These are phyloP conservation scores for Hipposideros armiger DNA, from an alignment of 2,113 vertebrate species.

Conservation along the genomic window DNA sequence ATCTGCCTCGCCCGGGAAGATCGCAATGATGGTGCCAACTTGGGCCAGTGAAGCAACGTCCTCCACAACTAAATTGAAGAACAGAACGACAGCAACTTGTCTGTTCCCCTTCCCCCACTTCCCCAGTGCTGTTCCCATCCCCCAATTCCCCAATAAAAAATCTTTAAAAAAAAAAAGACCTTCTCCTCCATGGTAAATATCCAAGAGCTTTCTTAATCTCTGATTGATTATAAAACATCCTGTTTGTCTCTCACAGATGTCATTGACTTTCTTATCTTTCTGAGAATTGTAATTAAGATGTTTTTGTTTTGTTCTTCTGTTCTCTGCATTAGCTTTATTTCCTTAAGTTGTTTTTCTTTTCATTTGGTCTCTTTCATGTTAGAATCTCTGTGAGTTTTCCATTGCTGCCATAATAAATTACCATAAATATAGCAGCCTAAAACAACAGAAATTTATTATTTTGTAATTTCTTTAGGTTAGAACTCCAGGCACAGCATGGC, in stretches of 20 bases:
- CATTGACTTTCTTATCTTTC: conserved; percentile 14
- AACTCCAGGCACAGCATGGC: not conserved
- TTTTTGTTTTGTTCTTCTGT: not conserved
- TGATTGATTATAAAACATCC: not conserved
- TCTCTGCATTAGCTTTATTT: not conserved
- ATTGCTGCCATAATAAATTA: not conserved
- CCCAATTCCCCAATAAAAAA: too few species aligned
- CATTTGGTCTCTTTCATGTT: not conserved
- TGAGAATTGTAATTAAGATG: not conserved
- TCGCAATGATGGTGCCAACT: too few species aligned
- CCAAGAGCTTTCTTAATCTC: not conserved
- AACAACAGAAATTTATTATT: not conserved
- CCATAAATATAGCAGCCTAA: not conserved
- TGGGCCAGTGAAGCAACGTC: too few species aligned
- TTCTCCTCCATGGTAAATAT: not conserved
- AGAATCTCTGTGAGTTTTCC: not conserved
- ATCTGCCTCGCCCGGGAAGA: too few species aligned
- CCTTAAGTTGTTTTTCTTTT: not conserved
- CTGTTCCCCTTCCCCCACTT: too few species aligned
- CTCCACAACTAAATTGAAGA: too few species aligned
- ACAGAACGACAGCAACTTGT: too few species aligned
- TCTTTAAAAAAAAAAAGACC: not conserved
- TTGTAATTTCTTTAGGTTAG: not conserved
- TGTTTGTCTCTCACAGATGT: not conserved
- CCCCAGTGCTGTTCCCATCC: too few species aligned